These are phyloP conservation scores for Serrognathus titanus DNA, from an alignment of 2,888 invertebrate genomes.

Conservation along the genomic window DNA sequence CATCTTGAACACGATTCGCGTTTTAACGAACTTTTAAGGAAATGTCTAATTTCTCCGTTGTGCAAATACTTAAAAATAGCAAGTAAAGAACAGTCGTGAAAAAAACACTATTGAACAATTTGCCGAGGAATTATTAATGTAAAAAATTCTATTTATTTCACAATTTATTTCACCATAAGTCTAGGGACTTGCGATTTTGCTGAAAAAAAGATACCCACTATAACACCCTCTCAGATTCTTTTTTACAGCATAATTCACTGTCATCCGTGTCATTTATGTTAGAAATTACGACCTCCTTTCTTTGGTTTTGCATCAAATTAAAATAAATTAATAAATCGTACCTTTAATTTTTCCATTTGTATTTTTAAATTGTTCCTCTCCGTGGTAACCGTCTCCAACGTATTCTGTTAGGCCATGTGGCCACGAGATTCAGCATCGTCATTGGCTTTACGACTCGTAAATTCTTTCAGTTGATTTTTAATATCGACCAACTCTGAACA, in stretches of 20 bases:
- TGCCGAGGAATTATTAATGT: too few species aligned
- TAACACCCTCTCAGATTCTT: not conserved
- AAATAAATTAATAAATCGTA: constrained; percentile 45
- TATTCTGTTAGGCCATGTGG: constrained; percentile 77
- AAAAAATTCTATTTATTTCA: too few species aligned
- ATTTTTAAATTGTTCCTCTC: constrained; percentile 82
- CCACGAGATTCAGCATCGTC: constrained; percentile 50
- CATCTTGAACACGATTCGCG: too few species aligned
- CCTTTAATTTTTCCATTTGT: constrained; percentile 79
- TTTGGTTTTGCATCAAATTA: constrained; percentile 52
- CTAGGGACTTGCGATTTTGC: constrained; percentile 65
- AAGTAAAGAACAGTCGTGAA: too few species aligned
- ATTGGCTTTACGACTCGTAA: constrained; percentile 49
- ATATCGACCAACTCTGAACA: constrained; percentile 45
- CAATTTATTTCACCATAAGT: too few species aligned
- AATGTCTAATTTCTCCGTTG: too few species aligned
- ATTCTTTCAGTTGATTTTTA: constrained; percentile 45
- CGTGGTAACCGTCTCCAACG: constrained; percentile 76
- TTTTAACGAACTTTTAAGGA: too few species aligned
- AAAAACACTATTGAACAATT: too few species aligned
- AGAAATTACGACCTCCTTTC: constrained; percentile 54
- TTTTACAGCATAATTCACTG: constrained; percentile 42
- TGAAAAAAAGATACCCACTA: constrained; percentile 35
- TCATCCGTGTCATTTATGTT: constrained; percentile 67
- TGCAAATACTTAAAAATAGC: too few species aligned